Base-by-base conservation (phyloP, 2,113 vertebrate species). In the Spheniscus mendiculus region DNA sequence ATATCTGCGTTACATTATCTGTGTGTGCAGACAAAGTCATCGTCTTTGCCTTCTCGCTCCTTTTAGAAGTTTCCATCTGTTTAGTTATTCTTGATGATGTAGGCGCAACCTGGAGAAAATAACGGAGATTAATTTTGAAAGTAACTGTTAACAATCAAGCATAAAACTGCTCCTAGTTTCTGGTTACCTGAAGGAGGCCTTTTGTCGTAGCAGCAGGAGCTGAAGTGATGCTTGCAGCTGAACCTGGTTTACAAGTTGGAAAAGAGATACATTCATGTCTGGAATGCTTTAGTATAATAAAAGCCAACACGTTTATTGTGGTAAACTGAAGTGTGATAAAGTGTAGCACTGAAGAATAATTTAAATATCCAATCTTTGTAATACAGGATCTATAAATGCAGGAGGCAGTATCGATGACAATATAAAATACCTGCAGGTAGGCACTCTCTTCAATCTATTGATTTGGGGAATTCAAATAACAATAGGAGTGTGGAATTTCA, bases 131-230 rank as follows among this genome's bases (percentile, higher is more conserved):
- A 87, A 65, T 29, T 44, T 10, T 42, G 3, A 63, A 55, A 71
- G 26, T 11, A 52, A 58, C 61, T 29, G 29, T 7, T 7, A 49
- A 34, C 22, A 14, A 23, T 6, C 53, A 3, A 81, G 25, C 30
- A 81, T 30, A 83, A 91, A 93, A 65, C 22, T 3, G 4, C 55
- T 67, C 40, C 95, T 70, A 74, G 97, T 34, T 90, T 96, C 50
- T 92, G 93, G 58, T 98, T 98, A 98, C 99, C 99, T 98, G 98
- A 96, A 88, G 97, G 90, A 77, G 97, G 49, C 87, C 65, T 89
- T 96, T 82, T 6, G 50, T 42, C 20, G 78, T 5, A 74, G 90
- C 89, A 84, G n/a, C 81, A 65, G 78, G 77, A 89, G 89, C 44
- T 90, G 88, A 89, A 22, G 69, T 1, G 45, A 96, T 67, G 87